Base-by-base conservation (phyloP, 2,888 invertebrate genomes). In the Noctua fimbriata region DNA sequence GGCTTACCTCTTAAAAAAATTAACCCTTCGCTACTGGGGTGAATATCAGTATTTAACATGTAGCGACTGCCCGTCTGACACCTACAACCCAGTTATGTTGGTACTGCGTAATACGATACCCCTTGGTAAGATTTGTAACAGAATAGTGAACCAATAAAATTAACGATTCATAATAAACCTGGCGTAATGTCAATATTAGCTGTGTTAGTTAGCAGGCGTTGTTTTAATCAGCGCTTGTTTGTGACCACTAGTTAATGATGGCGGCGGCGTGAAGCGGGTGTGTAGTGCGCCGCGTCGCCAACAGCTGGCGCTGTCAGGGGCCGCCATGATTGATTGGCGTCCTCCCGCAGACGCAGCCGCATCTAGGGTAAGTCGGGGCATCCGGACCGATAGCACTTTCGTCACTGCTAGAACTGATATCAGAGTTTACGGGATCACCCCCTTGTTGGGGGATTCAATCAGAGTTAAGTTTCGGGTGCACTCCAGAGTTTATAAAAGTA, bases 261-360 rank as follows among this genome's bases (percentile, higher is more conserved):
- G 41, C 32, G n/a, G 63, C 32, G 36, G 76, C 47, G 44, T 78
- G 82, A 82, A 75, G 79, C 67, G 83, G 73, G 84, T 79, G 78
- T 72, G 52, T 69, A 79, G 72, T 60, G 80, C 44, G 73, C 66
- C 67, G 67, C 82, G 71, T 75, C 79, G 73, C 69, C 83, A 83
- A 85, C 92, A 90, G 91, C 90, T 90, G 92, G 80, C 86, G 81
- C 84, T 87, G 91, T 87, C 90, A 88, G 82, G 78, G 76, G 73
- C 83, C 82, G 81, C 81, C 89, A 90, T 92, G 93, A 93, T 93
- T 92, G 92, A 93, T 93, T 90, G 90, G 88, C 83, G 87, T 82
- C 83, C 90, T 86, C 84, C 88, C 91, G 81, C 86, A 84, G 79
- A 81, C 81, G 81, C 79, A 79, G 84, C 84, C 85, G 78, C 84